These are phyloP conservation scores for Sepioteuthis lessoniana DNA, from an alignment of 2,888 invertebrate genomes.

Conservation along the genomic window DNA sequence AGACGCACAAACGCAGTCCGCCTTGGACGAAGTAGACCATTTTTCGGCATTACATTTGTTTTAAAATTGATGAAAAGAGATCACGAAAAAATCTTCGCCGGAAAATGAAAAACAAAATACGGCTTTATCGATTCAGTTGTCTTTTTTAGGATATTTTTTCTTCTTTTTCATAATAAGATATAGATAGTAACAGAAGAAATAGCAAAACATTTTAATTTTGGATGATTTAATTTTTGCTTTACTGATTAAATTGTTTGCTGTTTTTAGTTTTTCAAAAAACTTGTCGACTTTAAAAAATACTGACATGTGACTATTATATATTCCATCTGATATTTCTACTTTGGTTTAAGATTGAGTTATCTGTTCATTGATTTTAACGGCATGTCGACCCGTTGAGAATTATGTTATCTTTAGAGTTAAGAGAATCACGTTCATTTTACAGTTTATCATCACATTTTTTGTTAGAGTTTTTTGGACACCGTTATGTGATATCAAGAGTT, in stretches of 20 bases:
- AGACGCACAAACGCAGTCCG: neutral
- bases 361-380: no score
- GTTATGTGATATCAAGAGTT: no score
- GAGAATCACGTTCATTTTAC: no score
- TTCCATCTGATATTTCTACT: no score
- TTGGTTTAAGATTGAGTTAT: no score
- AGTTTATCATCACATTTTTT: no score
- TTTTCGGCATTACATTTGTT: neutral
- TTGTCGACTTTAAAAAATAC: no score
- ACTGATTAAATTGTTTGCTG: neutral
- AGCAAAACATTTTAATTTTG: neutral
- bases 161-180: neutral
- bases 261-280: no score
- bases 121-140: neutral
- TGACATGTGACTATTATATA: no score
- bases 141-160: neutral
- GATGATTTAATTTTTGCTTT: neutral
- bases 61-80: constrained; percentile 1
- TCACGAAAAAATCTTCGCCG: neutral
- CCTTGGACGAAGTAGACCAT: neutral
- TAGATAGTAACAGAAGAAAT: neutral
- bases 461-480: no score
- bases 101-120: neutral
- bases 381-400: no score
- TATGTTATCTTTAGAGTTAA: no score